Base-by-base conservation (phyloP, 2,888 invertebrate genomes). In the Drosophila neutralis region DNA sequence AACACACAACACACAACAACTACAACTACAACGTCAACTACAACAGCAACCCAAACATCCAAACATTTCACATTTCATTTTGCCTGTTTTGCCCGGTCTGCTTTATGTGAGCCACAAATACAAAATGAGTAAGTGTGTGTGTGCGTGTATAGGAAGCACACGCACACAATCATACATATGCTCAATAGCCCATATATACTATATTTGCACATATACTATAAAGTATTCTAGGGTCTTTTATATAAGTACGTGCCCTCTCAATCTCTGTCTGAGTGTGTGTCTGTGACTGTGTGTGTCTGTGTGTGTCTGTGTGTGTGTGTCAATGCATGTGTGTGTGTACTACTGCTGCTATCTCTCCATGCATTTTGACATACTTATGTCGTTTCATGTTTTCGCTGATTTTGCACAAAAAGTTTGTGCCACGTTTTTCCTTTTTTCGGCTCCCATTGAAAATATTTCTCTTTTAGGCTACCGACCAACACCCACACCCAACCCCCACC, bases 361-460 rank as follows among this genome's bases (percentile, higher is more conserved):
- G 83, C 87, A 89, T 89, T 88, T 89, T 88, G 89, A 89, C 89
- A 89, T 85, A 90, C 88, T 87, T 89, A 85, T 87, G 81, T 88
- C 86, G 86, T 80, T 87, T 85, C 83, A 90, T 88, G 86, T 86
- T 88, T 87, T 89, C 83, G 88, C 88, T 89, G 85, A 89, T 82
- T 89, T 87, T 76, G 87, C 87, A 88, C 78, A 90, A 79, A 82
- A 76, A 78, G 80, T 85, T 78, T 78, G 67, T 72, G 73, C 76
- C 74, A 67, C 74, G 80, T 82, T 85, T 78, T 75, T 76, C 68
- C 63, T 60, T 71, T 78, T 77, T 61, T 76, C 69, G 74, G 76
- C 73, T 78, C 70, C 56, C 68, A 64, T 75, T 77, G 64, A 81
- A 71, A 63, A 76, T 63, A 67, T 73, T 78, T 82, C 80, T 82